phyloP scores from a whole-genome alignment of 35 echinoderm and acorn worm genomes.

The Anneissia japonica region DNA sequence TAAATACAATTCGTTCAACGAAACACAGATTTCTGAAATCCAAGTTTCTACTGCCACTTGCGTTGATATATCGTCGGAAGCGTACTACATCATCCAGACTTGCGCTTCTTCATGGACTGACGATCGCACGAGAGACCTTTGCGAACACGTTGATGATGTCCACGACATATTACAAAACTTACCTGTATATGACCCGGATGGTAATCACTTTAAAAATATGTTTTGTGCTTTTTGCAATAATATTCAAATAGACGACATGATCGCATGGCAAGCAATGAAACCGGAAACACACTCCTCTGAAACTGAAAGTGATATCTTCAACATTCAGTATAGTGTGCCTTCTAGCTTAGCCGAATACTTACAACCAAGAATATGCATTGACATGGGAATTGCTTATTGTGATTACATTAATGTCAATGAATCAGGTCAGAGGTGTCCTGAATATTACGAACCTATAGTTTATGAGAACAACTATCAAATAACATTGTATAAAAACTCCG shows the following conservation, averaged over 20 bases:
- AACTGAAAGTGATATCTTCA: not conserved
- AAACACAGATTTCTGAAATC: not conserved
- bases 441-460: conserved; percentile 9
- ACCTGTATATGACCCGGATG: conserved; percentile 29
- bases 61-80: not conserved
- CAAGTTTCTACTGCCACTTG: not conserved
- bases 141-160: not conserved
- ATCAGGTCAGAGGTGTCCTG: not conserved
- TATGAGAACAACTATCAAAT: not conserved
- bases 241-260: not conserved
- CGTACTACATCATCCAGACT: not conserved
- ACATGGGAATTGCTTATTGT: not conserved
- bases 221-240: conserved; percentile 36
- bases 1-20: not conserved
- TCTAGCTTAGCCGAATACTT: not conserved
- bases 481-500: not conserved
- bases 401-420: not conserved
- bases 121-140: not conserved
- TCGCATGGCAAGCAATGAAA: not conserved
- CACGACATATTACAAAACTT: not conserved
- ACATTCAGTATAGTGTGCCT: not conserved
- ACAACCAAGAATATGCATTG: not conserved
- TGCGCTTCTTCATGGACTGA: conserved; percentile 1
- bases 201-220: conserved; percentile 9
- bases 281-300: not conserved